Evolutionary conservation across 37 sponge, comb jelly and placozoan genomes (phyloP).

Genomic region (Beroe ovata): DNA sequence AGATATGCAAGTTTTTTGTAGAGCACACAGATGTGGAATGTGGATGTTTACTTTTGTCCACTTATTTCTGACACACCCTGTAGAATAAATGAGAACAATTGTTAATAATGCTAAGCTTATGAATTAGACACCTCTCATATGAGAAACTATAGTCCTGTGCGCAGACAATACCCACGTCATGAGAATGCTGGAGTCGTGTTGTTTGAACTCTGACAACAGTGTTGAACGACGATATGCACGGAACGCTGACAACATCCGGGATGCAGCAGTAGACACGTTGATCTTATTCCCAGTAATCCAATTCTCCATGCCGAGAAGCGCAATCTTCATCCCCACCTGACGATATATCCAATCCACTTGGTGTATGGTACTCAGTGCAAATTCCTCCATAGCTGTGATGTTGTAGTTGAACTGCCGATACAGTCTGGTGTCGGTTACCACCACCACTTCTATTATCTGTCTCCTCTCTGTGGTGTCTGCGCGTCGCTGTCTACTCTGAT

Average conservation of each 20-base stretch:
- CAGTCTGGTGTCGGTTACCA: background rate
- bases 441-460: background rate
- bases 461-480: too few relatives aligned
- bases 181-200: conserved; percentile 35
- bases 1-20: too few relatives aligned
- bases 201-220: conserved; percentile 1
- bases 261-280: background rate
- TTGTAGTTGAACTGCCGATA: background rate
- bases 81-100: too few relatives aligned
- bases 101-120: too few relatives aligned
- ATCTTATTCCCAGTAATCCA: conserved; percentile 5
- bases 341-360: conserved; percentile 3
- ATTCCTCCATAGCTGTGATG: background rate
- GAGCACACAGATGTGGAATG: too few relatives aligned
- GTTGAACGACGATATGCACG: background rate
- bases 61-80: too few relatives aligned
- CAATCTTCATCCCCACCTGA: background rate
- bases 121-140: too few relatives aligned
- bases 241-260: background rate
- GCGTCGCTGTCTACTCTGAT: too few relatives aligned
- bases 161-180: conserved; percentile 63
- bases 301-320: conserved; percentile 55
- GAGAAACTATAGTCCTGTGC: too few relatives aligned
- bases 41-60: too few relatives aligned
- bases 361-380: background rate